phyloP scores from a whole-genome alignment of 2,888 invertebrate species.

The Tinea semifulvella region DNA sequence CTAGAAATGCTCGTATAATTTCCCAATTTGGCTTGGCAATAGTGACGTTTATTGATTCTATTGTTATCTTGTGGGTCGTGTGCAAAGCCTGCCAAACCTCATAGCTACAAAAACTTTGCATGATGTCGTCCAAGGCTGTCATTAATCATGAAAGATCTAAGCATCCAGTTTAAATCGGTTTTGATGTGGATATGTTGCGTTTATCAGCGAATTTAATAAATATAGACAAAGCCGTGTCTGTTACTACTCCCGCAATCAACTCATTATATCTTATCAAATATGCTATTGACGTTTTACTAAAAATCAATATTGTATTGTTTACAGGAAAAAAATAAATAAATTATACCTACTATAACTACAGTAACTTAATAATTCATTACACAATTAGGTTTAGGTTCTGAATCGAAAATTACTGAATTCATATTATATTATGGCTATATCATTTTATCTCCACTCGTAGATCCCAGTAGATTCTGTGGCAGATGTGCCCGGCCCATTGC shows the following conservation, averaged over 20 bases:
- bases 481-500: too few relatives aligned
- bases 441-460: too few relatives aligned
- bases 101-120: constrained; percentile 1
- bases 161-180: constrained; percentile 1
- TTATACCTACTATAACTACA: too few relatives aligned
- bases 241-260: background rate
- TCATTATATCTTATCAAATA: constrained; percentile 6
- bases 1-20: too few relatives aligned
- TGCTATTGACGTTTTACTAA: background rate
- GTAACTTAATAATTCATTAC: too few relatives aligned
- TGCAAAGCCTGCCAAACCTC: background rate
- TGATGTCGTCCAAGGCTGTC: constrained; percentile 3
- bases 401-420: too few relatives aligned
- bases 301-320: background rate
- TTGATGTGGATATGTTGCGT: background rate
- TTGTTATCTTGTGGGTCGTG: too few relatives aligned
- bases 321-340: background rate
- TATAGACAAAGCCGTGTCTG: constrained; percentile 6
- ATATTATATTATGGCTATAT: too few relatives aligned
- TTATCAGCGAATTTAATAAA: constrained; percentile 7
- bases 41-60: too few relatives aligned
- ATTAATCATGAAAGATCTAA: constrained; percentile 6
- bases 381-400: too few relatives aligned
- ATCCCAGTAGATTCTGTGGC: too few relatives aligned
- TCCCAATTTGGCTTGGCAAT: too few relatives aligned